Conservation (phyloP, 2,113 vertebrate species). For the Tragelaphus scriptus region DNA sequence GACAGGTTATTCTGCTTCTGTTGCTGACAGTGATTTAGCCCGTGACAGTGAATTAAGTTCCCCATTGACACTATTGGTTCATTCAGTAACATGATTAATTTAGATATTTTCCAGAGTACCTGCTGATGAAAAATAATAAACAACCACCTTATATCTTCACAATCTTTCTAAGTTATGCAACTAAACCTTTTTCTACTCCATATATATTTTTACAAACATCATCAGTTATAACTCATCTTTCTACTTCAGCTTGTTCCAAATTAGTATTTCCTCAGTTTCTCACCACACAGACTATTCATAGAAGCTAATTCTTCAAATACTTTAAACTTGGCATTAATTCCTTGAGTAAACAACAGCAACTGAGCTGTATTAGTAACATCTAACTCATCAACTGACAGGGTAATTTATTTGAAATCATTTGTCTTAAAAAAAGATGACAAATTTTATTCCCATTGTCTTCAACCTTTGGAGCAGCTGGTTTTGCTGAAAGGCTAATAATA, state of each 20-base stretch:
- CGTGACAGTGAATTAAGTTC: not conserved
- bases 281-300: not conserved
- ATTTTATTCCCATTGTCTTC: not conserved
- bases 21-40: not conserved
- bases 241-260: not conserved
- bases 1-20: not conserved
- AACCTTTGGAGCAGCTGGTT: not conserved
- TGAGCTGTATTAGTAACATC: not conserved
- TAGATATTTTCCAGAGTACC: not conserved
- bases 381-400: not conserved
- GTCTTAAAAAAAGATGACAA: not conserved
- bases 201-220: not conserved
- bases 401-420: not conserved
- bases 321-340: not conserved
- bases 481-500: not conserved
- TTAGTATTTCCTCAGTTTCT: constrained; percentile 20
- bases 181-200: not conserved
- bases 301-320: not conserved
- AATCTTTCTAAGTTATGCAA: not conserved
- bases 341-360: not conserved
- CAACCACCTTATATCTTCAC: not conserved
- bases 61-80: not conserved
- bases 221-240: constrained; percentile 1
- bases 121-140: not conserved
- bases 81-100: constrained; percentile 13